Percentiles rank a stretch among this genome's conserved stretches.
phyloP scores from a whole-genome alignment of 2,888 invertebrate genomes.

The Troides oblongomaculatus region DNA sequence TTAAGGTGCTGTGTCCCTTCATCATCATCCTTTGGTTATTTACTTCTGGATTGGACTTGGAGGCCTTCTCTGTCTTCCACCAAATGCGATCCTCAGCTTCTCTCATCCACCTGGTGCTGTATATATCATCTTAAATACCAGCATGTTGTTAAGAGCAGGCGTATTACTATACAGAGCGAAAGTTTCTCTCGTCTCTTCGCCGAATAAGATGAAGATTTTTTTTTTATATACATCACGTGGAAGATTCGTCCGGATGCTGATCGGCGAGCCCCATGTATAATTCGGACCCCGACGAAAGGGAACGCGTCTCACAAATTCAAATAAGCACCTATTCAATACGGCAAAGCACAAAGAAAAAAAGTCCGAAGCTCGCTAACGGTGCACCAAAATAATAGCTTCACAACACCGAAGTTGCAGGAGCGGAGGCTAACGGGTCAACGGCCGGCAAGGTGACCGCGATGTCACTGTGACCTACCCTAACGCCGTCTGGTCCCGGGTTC shows the following conservation, averaged over 20 bases:
- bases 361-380: slow-evolving; percentile 31
- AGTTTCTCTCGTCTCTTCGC: no score
- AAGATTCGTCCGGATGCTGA: slow-evolving; percentile 1
- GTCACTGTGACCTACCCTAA: slow-evolving; percentile 69
- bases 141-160: no score
- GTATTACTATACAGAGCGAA: no score
- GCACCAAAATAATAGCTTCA: slow-evolving; percentile 22
- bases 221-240: not conserved
- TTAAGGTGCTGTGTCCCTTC: no score
- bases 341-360: not conserved
- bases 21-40: no score
- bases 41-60: no score
- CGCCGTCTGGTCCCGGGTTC: slow-evolving; percentile 46
- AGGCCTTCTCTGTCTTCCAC: no score
- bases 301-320: slow-evolving; percentile 17
- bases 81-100: no score
- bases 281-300: slow-evolving; percentile 7
- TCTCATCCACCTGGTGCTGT: no score
- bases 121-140: no score
- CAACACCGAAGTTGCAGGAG: slow-evolving; percentile 30
- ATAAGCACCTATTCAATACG: slow-evolving; percentile 14
- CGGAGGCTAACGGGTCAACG: slow-evolving; percentile 52
- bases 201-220: no score
- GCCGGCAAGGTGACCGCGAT: slow-evolving; percentile 65
- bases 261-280: slow-evolving; percentile 8